phyloP scores from a whole-genome alignment of 1,140 invertebrate genomes.

The Drosophila paulistorum region DNA sequence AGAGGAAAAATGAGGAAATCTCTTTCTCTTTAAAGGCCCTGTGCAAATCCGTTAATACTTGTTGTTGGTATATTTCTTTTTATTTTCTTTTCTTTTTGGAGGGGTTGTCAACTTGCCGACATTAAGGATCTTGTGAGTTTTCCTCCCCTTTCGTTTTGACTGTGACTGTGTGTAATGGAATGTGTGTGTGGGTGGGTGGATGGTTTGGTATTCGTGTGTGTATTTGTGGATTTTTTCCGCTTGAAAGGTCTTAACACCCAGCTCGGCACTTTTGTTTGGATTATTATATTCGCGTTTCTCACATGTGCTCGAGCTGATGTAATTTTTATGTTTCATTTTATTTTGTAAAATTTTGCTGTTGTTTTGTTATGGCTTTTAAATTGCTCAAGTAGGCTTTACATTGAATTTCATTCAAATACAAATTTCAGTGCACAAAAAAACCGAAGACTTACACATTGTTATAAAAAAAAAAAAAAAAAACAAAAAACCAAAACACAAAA shows the following conservation, averaged over 20 bases:
- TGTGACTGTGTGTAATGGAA: too few relatives aligned
- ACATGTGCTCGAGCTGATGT: conserved; percentile 61
- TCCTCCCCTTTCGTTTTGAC: conserved; percentile 6
- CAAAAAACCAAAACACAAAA: neutral
- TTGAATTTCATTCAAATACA: neutral
- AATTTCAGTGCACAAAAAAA: conserved; percentile 6
- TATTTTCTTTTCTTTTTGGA: neutral
- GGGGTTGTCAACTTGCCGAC: conserved; percentile 71
- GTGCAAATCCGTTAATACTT: conserved; percentile 77
- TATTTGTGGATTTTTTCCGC: conserved; percentile 67
- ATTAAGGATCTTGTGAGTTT: conserved; percentile 71
- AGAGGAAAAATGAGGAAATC: conserved; percentile 28
- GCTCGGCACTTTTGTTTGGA: conserved; percentile 60
- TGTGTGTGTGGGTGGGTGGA: neutral
- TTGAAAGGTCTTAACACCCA: conserved; percentile 53
- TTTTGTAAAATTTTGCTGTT: neutral
- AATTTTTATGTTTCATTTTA: conserved; percentile 67
- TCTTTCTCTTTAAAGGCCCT: neutral
- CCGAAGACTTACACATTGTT: neutral
- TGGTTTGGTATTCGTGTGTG: conserved; percentile 14
- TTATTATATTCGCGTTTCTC: conserved; percentile 79
- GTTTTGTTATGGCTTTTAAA: conserved; percentile 74
- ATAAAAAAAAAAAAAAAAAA: neutral
- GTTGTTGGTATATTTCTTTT: conserved; percentile 30
- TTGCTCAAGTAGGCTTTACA: conserved; percentile 56